Evolutionary conservation across 2,888 invertebrate genomes (phyloP), one percentile per base, ranked within the genome.

Genomic region (Linyphia triangularis): DNA sequence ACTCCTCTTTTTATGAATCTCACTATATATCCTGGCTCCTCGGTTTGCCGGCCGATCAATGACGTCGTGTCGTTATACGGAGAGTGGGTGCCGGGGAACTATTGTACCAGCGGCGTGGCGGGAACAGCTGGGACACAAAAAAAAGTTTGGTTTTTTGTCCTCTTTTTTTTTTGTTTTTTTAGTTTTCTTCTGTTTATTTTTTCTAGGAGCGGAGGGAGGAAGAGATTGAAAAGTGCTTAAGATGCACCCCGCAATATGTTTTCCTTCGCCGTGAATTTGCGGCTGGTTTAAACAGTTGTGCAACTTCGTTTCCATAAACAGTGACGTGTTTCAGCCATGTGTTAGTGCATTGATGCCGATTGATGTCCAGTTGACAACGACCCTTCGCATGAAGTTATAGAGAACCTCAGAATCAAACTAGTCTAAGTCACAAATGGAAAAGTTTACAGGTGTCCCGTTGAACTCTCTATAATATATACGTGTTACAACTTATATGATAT

Each of bases 201-300:
- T 57, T 59, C 16, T 69, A 37, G 19, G 57, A 22, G 40, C 16
- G 70, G 70, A 69, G 26, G 70, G 37, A 33, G 57, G 82, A 61
- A n/a, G 59, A 82, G 72, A 82, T 82, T 82, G 82, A 72, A 82
- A 82, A 82, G 61, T 59, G 82, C 70, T 82, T 72, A 61, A 82
- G 72, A 82, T 33, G 67, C 57, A 57, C 28, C 57, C 73, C 19
- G 30, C 73, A 57, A 73, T 57, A 57, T 57, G 51, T 51, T 51
- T n/a, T 1, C 51, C n/a, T n/a, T n/a, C 16, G n/a, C 16, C 33
- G 33, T 33, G 33, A 33, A 33, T 33, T 33, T 33, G 33, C 5
- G 51, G 51, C 51, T 9, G n/a, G 13, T 51, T 16, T n/a, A n/a
- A 51, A 51, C 51, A 51, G 51, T 51, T 51, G 51, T 16, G 51